These are phyloP conservation scores for Trichonephila inaurata DNA, from an alignment of 1,140 invertebrate species.

Conservation along the genomic window DNA sequence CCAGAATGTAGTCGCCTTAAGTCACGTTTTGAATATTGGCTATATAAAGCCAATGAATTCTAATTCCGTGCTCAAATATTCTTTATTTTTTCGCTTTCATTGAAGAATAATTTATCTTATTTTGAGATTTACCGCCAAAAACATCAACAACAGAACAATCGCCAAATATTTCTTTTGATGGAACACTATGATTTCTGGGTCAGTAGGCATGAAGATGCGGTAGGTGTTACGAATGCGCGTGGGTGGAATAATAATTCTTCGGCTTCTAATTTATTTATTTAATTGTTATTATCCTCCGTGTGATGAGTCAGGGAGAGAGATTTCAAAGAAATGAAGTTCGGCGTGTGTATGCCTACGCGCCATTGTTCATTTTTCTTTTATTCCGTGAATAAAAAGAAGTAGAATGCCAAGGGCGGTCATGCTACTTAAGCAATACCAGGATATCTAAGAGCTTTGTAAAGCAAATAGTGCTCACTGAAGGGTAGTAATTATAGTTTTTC, in stretches of 20 bases:
- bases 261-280: conserved; percentile 64
- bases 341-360: conserved; percentile 46
- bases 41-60: no score
- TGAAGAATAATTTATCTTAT: no score
- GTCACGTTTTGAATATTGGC: no score
- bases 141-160: not conserved
- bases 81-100: no score
- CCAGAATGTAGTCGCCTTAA: no score
- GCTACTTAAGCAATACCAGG: conserved; percentile 6
- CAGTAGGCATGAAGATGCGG: conserved; percentile 45
- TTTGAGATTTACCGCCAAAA: not conserved
- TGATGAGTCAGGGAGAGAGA: conserved; percentile 57
- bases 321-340: not conserved
- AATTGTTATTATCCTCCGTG: conserved; percentile 51
- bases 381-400: not conserved
- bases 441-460: not conserved
- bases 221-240: not conserved
- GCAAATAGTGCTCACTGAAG: not conserved
- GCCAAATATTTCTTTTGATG: not conserved
- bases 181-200: conserved; percentile 38
- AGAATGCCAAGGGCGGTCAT: conserved; percentile 71
- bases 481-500: not conserved
- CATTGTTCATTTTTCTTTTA: conserved; percentile 49
- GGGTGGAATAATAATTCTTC: conserved; percentile 44
- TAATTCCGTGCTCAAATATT: no score